Conservation (phyloP, 2,797 vertebrate genomes). For the Orientallactaga sibirica region DNA sequence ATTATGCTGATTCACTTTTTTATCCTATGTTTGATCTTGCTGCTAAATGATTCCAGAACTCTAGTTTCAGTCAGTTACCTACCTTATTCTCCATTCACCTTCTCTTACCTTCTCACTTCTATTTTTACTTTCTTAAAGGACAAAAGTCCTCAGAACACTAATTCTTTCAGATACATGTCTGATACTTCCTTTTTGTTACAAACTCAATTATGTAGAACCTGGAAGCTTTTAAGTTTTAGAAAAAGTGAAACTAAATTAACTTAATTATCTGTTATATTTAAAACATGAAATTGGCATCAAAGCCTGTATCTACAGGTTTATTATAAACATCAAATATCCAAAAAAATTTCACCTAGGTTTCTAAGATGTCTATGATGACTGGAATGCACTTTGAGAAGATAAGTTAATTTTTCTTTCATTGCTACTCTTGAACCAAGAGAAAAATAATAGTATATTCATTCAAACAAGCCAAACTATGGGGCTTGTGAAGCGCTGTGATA, state of each 20-base stretch:
- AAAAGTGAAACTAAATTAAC: slow-evolving; percentile 71
- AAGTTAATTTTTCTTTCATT: slow-evolving; percentile 50
- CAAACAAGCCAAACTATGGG: slow-evolving; percentile 11
- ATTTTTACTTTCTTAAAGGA: slow-evolving; percentile 29
- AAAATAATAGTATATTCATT: slow-evolving; percentile 32
- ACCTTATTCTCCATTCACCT: neutral
- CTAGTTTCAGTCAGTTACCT: neutral
- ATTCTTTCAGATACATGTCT: neutral
- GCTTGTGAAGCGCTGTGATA: neutral
- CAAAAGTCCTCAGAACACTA: neutral
- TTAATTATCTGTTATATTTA: slow-evolving; percentile 70
- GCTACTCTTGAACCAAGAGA: slow-evolving; percentile 14
- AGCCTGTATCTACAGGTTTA: slow-evolving; percentile 58
- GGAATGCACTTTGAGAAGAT: neutral
- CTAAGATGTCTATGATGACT: slow-evolving; percentile 46
- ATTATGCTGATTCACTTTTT: neutral
- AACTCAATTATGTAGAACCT: slow-evolving; percentile 65
- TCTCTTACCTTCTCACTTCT: slow-evolving; percentile 26
- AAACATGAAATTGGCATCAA: slow-evolving; percentile 67
- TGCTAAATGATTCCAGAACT: neutral
- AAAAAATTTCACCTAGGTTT: slow-evolving; percentile 47
- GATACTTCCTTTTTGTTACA: slow-evolving; percentile 43
- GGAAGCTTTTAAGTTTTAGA: slow-evolving; percentile 66
- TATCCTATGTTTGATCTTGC: neutral
- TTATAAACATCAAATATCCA: slow-evolving; percentile 67